Conservation (phyloP, 1,140 invertebrate genomes). For the Acyrthosiphon pisum region DNA sequence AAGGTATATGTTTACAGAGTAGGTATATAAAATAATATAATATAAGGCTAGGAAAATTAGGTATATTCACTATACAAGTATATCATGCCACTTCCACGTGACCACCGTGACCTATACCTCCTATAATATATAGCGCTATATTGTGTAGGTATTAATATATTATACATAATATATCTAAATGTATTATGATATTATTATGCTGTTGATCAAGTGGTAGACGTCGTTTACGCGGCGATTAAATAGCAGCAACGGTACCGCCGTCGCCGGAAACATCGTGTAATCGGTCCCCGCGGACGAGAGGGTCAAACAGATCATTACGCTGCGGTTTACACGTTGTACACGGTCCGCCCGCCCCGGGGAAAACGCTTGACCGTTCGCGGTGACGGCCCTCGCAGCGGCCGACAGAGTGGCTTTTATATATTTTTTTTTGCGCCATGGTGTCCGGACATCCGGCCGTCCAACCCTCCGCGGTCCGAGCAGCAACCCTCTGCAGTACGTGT, state of each 20-base stretch:
- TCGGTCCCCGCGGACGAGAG: slow-evolving; percentile 51
- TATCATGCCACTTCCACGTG: neutral
- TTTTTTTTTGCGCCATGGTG: neutral
- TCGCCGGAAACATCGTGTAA: slow-evolving; percentile 34
- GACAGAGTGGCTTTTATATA: neutral
- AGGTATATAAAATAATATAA: too few relatives aligned
- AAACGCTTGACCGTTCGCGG: slow-evolving; percentile 47
- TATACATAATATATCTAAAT: neutral
- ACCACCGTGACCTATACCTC: neutral
- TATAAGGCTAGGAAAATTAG: neutral
- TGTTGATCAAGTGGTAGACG: neutral
- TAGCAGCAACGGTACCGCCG: neutral
- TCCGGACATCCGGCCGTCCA: slow-evolving; percentile 28
- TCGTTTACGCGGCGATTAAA: slow-evolving; percentile 24
- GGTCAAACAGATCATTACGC: slow-evolving; percentile 43
- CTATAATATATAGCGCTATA: neutral
- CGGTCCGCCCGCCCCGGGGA: neutral
- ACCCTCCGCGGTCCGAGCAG: neutral
- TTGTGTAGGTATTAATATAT: neutral
- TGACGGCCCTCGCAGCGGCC: neutral
- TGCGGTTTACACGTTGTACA: slow-evolving; percentile 51
- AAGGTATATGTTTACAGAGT: neutral
- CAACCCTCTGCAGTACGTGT: neutral
- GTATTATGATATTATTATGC: neutral
- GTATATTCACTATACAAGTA: neutral